Percentiles rank a stretch among this genome's conserved stretches.
Evolutionary conservation across 2,888 invertebrate genomes (phyloP).

Genomic region (Galerucella nymphaeae): DNA sequence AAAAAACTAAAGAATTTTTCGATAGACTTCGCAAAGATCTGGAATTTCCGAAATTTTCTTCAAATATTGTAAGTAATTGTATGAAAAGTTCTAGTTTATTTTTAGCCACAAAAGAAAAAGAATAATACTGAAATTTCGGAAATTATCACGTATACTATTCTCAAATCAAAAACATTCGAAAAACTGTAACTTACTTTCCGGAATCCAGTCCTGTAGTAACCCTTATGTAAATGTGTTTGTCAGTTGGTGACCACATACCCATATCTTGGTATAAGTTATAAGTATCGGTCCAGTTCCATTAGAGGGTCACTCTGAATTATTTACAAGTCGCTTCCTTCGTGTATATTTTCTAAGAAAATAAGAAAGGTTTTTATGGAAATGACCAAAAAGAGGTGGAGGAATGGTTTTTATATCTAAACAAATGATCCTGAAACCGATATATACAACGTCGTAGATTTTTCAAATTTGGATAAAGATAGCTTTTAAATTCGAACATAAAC

Average conservation of each 20-base stretch:
- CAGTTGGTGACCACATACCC: constrained; percentile 37
- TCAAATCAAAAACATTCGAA: background rate
- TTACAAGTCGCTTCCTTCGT: constrained; percentile 62
- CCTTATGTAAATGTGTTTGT: constrained; percentile 54
- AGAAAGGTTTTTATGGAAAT: constrained; percentile 46
- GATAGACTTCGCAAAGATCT: too few relatives aligned
- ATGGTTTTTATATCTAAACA: constrained; percentile 55
- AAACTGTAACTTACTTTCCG: background rate
- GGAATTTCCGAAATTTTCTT: too few relatives aligned
- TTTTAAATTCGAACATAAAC: constrained; percentile 36
- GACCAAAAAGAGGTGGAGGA: constrained; percentile 54
- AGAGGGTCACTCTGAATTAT: constrained; percentile 64
- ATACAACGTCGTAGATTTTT: constrained; percentile 38
- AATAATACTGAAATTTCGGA: too few relatives aligned
- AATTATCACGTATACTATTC: too few relatives aligned
- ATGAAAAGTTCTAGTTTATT: too few relatives aligned
- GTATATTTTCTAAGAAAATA: constrained; percentile 59
- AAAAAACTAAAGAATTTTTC: too few relatives aligned
- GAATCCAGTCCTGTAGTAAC: constrained; percentile 39
- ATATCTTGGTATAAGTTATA: constrained; percentile 60
- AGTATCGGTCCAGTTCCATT: constrained; percentile 62
- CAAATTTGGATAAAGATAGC: constrained; percentile 42
- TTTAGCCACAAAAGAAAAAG: background rate
- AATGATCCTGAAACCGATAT: constrained; percentile 54
- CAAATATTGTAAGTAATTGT: too few relatives aligned